These are phyloP conservation scores for Teleogryllus oceanicus DNA, from an alignment of 2,888 invertebrate genomes.

Conservation along the genomic window DNA sequence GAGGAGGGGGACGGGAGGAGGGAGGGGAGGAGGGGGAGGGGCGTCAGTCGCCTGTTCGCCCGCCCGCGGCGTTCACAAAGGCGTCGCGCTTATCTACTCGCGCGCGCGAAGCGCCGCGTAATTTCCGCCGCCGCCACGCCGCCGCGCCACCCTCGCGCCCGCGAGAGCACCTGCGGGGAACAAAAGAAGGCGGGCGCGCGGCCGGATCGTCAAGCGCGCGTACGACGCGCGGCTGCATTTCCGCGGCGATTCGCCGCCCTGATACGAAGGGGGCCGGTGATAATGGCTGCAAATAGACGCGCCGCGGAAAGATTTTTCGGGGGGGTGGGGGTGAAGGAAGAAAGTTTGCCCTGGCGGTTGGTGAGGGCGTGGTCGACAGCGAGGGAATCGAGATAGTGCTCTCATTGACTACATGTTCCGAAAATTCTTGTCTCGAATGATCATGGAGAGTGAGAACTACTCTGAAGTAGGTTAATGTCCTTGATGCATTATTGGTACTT, in stretches of 20 bases:
- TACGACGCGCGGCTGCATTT: not conserved
- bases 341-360: too few relatives aligned
- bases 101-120: not conserved
- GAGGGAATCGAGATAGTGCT: too few relatives aligned
- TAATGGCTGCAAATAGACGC: slow-evolving; percentile 18
- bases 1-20: too few relatives aligned
- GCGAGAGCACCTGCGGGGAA: not conserved
- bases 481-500: too few relatives aligned
- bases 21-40: not conserved
- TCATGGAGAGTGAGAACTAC: too few relatives aligned
- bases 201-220: not conserved
- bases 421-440: too few relatives aligned
- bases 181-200: not conserved
- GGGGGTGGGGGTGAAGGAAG: too few relatives aligned
- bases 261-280: not conserved
- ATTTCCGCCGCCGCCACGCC: not conserved
- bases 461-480: too few relatives aligned
- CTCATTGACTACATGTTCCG: too few relatives aligned
- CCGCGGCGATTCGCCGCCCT: not conserved
- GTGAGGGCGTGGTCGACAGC: too few relatives aligned
- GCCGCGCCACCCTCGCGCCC: not conserved
- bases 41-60: not conserved
- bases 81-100: slow-evolving; percentile 6
- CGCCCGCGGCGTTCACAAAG: slow-evolving; percentile 6
- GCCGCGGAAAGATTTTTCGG: not conserved